phyloP scores from a whole-genome alignment of 2,888 invertebrate species.

The Endomychus coccineus region DNA sequence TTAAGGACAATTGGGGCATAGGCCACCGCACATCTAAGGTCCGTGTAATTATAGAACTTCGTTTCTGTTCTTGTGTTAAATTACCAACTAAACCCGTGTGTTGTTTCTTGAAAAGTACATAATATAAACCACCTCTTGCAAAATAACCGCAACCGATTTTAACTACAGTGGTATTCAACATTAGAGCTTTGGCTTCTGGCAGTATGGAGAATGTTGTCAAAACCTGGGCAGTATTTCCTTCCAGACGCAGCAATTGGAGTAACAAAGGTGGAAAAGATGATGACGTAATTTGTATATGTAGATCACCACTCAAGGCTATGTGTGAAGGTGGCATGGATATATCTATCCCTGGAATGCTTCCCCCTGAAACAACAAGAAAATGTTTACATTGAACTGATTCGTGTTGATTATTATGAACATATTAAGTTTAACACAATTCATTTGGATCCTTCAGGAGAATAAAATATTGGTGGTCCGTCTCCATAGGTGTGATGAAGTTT shows the following conservation, averaged over 20 bases:
- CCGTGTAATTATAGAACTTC: constrained; percentile 41
- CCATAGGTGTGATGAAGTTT: no score
- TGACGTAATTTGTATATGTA: constrained; percentile 59
- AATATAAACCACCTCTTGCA: constrained; percentile 62
- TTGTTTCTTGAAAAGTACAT: constrained; percentile 45
- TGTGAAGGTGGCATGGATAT: constrained; percentile 58
- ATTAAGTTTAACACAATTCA: no score
- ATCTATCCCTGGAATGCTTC: constrained; percentile 37
- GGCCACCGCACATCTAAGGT: constrained; percentile 79
- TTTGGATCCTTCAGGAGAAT: no score
- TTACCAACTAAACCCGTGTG: constrained; percentile 8
- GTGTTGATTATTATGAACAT: no score
- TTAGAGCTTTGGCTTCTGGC: constrained; percentile 38
- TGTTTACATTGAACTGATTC: no score
- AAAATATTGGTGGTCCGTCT: no score
- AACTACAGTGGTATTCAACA: constrained; percentile 37
- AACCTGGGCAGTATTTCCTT: constrained; percentile 38
- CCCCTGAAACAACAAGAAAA: constrained; percentile 29
- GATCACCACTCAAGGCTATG: constrained; percentile 72
- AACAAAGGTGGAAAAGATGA: constrained; percentile 40
- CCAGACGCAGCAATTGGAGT: constrained; percentile 43
- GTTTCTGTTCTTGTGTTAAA: constrained; percentile 17
- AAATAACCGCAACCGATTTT: constrained; percentile 63
- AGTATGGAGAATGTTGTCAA: constrained; percentile 39
- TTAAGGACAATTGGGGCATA: constrained; percentile 59